Evolutionary conservation across 2,797 vertebrate genomes (phyloP).

Genomic region (Synaphobranchus kaupii): DNA sequence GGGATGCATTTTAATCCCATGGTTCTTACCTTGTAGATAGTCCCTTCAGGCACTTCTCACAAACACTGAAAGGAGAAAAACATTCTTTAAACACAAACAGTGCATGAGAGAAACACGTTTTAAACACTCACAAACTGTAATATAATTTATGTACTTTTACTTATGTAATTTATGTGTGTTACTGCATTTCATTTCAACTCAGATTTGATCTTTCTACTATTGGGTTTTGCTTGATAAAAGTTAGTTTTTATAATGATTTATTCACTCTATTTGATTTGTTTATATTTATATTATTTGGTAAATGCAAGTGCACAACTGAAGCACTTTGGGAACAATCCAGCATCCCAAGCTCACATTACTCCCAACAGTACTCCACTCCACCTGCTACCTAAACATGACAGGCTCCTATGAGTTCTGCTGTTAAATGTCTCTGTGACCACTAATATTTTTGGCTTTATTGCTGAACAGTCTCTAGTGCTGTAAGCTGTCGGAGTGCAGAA

Average conservation of each 20-base stretch:
- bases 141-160: neutral
- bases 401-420: neutral
- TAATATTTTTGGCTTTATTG: neutral
- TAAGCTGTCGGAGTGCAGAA: neutral
- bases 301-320: neutral
- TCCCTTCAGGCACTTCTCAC: slow-evolving; percentile 61
- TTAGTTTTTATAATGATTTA: too few species aligned
- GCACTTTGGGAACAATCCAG: neutral
- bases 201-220: neutral
- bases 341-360: neutral
- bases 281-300: neutral
- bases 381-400: neutral
- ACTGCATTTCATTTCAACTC: neutral
- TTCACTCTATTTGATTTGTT: too few species aligned
- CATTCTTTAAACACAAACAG: neutral
- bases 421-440: neutral
- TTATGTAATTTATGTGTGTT: neutral
- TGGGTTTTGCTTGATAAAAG: neutral
- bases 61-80: slow-evolving; percentile 53
- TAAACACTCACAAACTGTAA: neutral
- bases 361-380: neutral
- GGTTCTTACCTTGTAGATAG: slow-evolving; percentile 60
- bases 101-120: neutral
- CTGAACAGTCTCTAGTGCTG: neutral
- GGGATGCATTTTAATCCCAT: slow-evolving; percentile 1